Evolutionary conservation across 1,140 invertebrate genomes (phyloP).

Genomic region (Lasioglossum baleicum): DNA sequence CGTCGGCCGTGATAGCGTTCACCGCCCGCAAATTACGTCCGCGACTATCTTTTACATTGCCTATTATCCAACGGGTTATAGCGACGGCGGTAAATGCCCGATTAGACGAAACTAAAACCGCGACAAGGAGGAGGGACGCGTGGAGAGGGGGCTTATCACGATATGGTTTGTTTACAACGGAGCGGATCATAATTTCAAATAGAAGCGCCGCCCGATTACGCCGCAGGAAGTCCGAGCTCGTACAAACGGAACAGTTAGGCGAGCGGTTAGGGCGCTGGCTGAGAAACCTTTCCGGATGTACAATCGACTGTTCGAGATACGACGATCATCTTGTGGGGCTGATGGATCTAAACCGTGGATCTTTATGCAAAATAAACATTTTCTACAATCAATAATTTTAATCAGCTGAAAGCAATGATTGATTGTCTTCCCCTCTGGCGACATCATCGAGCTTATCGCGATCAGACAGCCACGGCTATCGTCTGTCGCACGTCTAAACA

Average conservation of each 20-base stretch:
- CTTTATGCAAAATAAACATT: too few relatives aligned
- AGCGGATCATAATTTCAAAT: constrained; percentile 61
- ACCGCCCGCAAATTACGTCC: constrained; percentile 54
- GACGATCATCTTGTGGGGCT: neutral
- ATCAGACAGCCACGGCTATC: too few relatives aligned
- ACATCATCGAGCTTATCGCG: too few relatives aligned
- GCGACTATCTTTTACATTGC: constrained; percentile 64
- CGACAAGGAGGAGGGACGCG: constrained; percentile 18
- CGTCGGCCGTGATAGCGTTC: constrained; percentile 64
- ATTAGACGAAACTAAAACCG: constrained; percentile 66
- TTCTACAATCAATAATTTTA: too few relatives aligned
- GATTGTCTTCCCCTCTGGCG: too few relatives aligned
- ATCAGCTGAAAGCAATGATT: too few relatives aligned
- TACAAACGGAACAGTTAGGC: constrained; percentile 16
- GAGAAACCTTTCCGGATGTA: neutral
- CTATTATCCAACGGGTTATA: constrained; percentile 36
- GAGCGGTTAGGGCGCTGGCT: neutral
- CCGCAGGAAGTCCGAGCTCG: constrained; percentile 17
- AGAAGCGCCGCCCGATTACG: constrained; percentile 34
- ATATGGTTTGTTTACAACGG: constrained; percentile 60
- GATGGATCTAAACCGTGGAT: too few relatives aligned
- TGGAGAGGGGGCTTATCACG: constrained; percentile 46
- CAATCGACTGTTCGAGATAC: neutral
- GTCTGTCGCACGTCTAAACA: too few relatives aligned
- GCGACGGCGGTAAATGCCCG: constrained; percentile 52